phyloP scores from a whole-genome alignment of 1,140 invertebrate genomes.

The Panagrolaimus sp. region DNA sequence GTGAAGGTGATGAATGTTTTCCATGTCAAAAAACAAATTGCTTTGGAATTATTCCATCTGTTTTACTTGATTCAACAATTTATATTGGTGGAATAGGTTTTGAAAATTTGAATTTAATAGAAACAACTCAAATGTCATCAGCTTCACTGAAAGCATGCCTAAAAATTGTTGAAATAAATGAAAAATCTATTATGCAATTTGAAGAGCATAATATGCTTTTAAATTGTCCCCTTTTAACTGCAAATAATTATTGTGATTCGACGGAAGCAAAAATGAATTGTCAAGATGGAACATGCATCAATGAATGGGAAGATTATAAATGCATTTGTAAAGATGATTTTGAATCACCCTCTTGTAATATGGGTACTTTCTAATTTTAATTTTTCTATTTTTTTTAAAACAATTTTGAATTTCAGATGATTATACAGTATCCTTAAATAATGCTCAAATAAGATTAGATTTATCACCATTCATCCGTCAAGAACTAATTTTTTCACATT shows the following conservation, averaged over 20 bases:
- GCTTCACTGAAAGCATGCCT: neutral
- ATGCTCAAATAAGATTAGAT: neutral
- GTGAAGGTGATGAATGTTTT: neutral
- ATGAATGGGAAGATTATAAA: constrained; percentile 14
- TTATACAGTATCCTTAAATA: neutral
- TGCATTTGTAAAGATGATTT: constrained; percentile 9
- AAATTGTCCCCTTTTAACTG: neutral
- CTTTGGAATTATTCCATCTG: neutral
- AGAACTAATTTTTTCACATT: neutral
- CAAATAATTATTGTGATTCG: constrained; percentile 9
- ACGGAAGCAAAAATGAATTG: constrained; percentile 6
- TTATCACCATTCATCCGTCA: neutral
- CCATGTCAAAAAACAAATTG: neutral
- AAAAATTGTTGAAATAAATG: neutral
- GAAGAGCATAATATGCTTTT: constrained; percentile 4
- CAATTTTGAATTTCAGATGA: neutral
- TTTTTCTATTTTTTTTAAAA: neutral
- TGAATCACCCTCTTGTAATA: neutral
- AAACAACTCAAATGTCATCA: neutral
- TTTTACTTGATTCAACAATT: neutral
- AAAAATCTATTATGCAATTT: neutral
- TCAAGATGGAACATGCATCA: neutral
- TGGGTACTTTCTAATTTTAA: neutral
- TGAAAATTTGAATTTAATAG: neutral
- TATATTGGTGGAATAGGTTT: neutral